phyloP scores from a whole-genome alignment of 1,140 invertebrate species.

The Dermatophagoides farinae region DNA sequence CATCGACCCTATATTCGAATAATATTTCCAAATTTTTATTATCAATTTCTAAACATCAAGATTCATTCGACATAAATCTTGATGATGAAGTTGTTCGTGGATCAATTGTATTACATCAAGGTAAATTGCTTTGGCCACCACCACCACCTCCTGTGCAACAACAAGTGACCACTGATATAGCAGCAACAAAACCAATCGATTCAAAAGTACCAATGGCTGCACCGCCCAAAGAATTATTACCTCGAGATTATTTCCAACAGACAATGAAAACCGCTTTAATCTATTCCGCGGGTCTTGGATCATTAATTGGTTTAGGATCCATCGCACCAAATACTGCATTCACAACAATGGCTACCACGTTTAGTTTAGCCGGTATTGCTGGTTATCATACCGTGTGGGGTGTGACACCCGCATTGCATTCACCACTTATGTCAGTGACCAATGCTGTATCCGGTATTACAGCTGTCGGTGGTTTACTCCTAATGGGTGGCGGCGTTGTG shows the following conservation, averaged over 20 bases:
- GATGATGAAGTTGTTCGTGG: slow-evolving; percentile 69
- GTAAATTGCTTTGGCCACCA: slow-evolving; percentile 57
- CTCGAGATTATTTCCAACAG: slow-evolving; percentile 29
- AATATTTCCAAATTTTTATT: slow-evolving; percentile 71
- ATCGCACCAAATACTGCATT: slow-evolving; percentile 58
- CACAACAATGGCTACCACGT: slow-evolving; percentile 64
- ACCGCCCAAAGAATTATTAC: slow-evolving; percentile 25
- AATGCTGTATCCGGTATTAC: slow-evolving; percentile 81
- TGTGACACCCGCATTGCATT: slow-evolving; percentile 69
- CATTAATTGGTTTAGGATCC: slow-evolving; percentile 43
- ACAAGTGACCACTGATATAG: background rate
- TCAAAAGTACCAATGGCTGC: slow-evolving; percentile 26
- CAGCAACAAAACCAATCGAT: slow-evolving; percentile 26
- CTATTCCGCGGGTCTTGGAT: slow-evolving; percentile 41
- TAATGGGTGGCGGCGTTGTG: slow-evolving; percentile 53
- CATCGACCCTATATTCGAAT: slow-evolving; percentile 65
- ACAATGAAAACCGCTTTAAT: slow-evolving; percentile 43
- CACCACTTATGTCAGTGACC: slow-evolving; percentile 76
- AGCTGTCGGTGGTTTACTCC: slow-evolving; percentile 58
- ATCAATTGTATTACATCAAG: slow-evolving; percentile 51
- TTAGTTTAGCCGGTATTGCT: slow-evolving; percentile 59
- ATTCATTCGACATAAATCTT: slow-evolving; percentile 55
- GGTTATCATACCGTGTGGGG: slow-evolving; percentile 81
- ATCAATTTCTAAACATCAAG: slow-evolving; percentile 45
- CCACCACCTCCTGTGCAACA: slow-evolving; percentile 33